Conservation (phyloP, 2,888 invertebrate genomes). For the Apodemia duryi region DNA sequence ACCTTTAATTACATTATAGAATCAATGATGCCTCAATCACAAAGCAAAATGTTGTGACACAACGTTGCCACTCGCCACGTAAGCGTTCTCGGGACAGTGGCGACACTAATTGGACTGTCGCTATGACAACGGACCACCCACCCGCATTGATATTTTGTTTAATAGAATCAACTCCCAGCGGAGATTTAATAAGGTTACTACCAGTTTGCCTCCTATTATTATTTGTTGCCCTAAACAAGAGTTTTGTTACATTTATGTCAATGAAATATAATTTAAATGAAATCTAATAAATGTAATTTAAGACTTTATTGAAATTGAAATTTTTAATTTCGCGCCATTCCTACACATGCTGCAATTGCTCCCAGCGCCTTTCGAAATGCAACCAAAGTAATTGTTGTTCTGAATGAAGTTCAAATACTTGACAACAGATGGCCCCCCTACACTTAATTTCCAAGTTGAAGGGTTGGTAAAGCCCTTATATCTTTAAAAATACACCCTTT, state of each 20-base stretch:
- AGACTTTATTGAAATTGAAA: too few species aligned
- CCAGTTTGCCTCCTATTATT: not conserved
- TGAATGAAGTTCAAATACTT: too few species aligned
- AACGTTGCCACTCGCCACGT: slow-evolving; percentile 18
- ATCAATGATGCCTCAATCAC: not conserved
- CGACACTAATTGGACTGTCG: slow-evolving; percentile 41
- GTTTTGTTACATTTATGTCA: not conserved
- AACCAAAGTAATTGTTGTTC: too few species aligned
- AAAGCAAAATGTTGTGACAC: slow-evolving; percentile 8
- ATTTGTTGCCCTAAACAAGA: not conserved
- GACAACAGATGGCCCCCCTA: too few species aligned
- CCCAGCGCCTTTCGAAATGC: too few species aligned
- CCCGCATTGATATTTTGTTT: not conserved
- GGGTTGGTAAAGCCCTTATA: too few species aligned
- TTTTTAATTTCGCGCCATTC: too few species aligned
- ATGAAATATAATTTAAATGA: not conserved
- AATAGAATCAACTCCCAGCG: not conserved
- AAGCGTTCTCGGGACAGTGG: slow-evolving; percentile 41
- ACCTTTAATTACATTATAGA: not conserved
- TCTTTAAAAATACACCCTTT: too few species aligned
- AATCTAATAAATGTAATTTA: too few species aligned
- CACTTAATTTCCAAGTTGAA: too few species aligned
- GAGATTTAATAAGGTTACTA: not conserved
- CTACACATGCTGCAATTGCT: too few species aligned
- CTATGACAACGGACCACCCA: slow-evolving; percentile 17